phyloP scores from a whole-genome alignment of 1,140 invertebrate species.

The Tetragonula clypearis region DNA sequence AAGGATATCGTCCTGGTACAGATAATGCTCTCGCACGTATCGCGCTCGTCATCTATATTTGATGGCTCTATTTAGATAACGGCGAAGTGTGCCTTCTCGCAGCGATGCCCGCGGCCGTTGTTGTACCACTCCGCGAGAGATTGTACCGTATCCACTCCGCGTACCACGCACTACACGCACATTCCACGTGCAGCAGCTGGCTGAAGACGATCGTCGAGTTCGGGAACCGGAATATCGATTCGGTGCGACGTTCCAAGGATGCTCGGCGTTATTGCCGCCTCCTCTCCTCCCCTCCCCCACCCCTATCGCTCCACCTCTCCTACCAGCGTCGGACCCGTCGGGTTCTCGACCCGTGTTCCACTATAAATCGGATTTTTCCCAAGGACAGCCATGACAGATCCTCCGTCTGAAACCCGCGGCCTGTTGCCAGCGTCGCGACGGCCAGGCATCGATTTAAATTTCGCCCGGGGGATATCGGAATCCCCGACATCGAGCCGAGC shows the following conservation, averaged over 20 bases:
- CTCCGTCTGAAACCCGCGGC: background rate
- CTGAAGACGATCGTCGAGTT: constrained; percentile 10
- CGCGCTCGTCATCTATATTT: constrained; percentile 66
- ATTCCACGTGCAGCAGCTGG: constrained; percentile 31
- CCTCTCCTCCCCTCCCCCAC: background rate
- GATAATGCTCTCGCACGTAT: constrained; percentile 64
- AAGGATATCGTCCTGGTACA: constrained; percentile 54
- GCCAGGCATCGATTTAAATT: constrained; percentile 17
- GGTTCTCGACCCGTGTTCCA: background rate
- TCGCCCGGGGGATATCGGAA: background rate
- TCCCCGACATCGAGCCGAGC: background rate
- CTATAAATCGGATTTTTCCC: constrained; percentile 16
- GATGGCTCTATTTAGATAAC: constrained; percentile 69
- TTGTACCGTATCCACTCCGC: constrained; percentile 24
- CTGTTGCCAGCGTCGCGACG: background rate
- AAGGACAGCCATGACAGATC: background rate
- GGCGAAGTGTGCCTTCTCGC: constrained; percentile 38
- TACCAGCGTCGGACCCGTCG: background rate
- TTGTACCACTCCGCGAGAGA: constrained; percentile 28
- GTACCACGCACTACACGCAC: constrained; percentile 24
- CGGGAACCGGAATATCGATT: constrained; percentile 35
- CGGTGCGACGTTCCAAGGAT: constrained; percentile 3
- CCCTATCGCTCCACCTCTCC: too few relatives aligned
- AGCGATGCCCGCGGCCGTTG: constrained; percentile 44
- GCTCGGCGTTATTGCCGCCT: background rate